Evolutionary conservation across 2,888 invertebrate genomes (phyloP), one percentile per base, ranked within the genome.

Genomic region (Pseudococcus jackbeardsleyi): DNA sequence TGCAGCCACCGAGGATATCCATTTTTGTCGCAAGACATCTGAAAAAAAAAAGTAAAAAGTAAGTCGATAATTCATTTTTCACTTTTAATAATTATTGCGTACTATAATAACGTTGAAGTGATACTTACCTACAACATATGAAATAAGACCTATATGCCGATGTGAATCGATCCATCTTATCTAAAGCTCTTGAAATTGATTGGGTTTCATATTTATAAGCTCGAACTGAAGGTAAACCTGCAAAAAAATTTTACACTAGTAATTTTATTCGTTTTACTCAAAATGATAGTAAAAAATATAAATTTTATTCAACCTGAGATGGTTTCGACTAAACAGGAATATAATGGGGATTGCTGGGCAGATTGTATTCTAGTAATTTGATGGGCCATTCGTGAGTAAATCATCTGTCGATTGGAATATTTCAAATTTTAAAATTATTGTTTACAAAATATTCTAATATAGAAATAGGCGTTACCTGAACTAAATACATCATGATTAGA

Each of bases 241-340:
- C 5, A 19, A n/a, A n/a, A 77, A 39, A 77, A 39, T 15, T n/a
- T 54, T 17, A 54, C 1, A n/a, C 0, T 1, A 15, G 0, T 15
- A 17, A 33, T 39, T 42, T 39, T 17, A 33, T 17, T 39, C 1
- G 39, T 77, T 12, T 9, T 9, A 22, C 7, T 64, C 9, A 8
- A 17, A 7, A 17, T 54, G 8, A 54, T 19, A 64, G 1, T 72
- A 72, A 6, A 26, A 26, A 72, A 7, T 77, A 9, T 39, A 15
- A 7, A 39, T 19, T 82, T n/a, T 17, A 82, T 46, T 19, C 19
- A 19, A 82, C 79, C 79, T 82, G 79, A 82, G 4, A 82, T 46
- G 4, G 42, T 82, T 46, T 82, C 79, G 0, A 82, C 79, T 3
- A 82, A 82, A 82, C 79, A 82, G 11, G 79, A 82, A 82, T 82